Evolutionary conservation across 64 coral and sea anemone species (phyloP).

Genomic region (Dendronephthya gigantea): DNA sequence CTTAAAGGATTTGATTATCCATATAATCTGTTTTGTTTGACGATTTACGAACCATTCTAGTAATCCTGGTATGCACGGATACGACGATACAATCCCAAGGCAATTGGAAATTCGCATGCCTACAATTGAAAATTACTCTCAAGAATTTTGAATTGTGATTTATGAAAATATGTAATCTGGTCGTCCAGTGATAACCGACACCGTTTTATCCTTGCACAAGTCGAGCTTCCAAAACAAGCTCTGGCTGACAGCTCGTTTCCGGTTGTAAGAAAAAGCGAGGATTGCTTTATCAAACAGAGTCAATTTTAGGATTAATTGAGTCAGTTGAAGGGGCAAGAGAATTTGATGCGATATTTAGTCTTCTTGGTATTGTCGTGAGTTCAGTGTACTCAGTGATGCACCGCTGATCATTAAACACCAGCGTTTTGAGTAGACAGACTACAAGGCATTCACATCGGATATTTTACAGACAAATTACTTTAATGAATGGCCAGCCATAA

Average conservation of each 20-base stretch:
- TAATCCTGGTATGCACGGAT: too few relatives aligned
- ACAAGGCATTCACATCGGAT: neutral
- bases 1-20: too few relatives aligned
- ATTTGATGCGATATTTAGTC: slow-evolving; percentile 17
- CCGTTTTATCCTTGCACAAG: neutral
- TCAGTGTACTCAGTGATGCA: neutral
- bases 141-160: neutral
- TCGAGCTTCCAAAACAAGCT: neutral
- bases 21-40: too few relatives aligned
- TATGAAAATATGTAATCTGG: neutral
- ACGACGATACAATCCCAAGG: too few relatives aligned
- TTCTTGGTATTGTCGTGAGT: neutral
- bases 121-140: too few relatives aligned
- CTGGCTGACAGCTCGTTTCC: neutral
- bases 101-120: too few relatives aligned
- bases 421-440: neutral
- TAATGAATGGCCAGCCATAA: neutral
- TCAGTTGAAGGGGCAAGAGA: neutral
- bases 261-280: neutral
- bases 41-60: too few relatives aligned
- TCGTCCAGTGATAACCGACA: neutral
- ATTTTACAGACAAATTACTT: neutral
- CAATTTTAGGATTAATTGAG: slow-evolving; percentile 17
- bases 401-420: too few relatives aligned
- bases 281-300: slow-evolving; percentile 15